phyloP scores from a whole-genome alignment of 2,888 invertebrate species.

The Phlogophora meticulosa region DNA sequence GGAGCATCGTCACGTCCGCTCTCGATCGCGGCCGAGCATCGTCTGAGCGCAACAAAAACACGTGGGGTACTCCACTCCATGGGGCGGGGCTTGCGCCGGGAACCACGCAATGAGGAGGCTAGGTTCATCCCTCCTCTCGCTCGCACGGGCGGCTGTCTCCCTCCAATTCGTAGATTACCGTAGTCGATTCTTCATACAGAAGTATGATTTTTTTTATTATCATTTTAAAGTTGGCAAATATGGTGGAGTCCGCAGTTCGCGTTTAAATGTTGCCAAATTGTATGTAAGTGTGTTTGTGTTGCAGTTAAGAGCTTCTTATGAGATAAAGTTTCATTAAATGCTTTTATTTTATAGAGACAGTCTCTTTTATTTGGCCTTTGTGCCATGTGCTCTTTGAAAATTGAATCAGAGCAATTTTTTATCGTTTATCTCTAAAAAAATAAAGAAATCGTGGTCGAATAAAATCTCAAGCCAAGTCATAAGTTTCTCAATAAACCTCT shows the following conservation, averaged over 20 bases:
- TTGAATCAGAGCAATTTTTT: background rate
- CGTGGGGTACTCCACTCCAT: conserved; percentile 73
- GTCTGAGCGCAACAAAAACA: conserved; percentile 85
- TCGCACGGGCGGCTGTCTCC: conserved; percentile 62
- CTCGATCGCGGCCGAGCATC: conserved; percentile 70
- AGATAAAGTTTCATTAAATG: conserved; percentile 59
- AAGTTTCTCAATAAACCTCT: too few relatives aligned
- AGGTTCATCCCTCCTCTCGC: conserved; percentile 48
- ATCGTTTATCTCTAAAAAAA: background rate
- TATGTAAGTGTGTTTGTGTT: conserved; percentile 68
- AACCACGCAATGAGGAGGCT: conserved; percentile 69
- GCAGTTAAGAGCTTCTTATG: conserved; percentile 59
- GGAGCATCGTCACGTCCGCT: conserved; percentile 71
- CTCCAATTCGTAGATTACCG: conserved; percentile 79
- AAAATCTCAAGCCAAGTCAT: background rate
- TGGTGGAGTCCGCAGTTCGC: conserved; percentile 67
- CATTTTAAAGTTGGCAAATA: conserved; percentile 80
- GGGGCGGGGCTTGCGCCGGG: conserved; percentile 73
- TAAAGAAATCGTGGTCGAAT: background rate
- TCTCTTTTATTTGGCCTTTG: conserved; percentile 26
- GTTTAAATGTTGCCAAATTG: conserved; percentile 77
- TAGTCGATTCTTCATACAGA: conserved; percentile 85
- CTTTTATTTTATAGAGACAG: conserved; percentile 37
- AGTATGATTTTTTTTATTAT: conserved; percentile 84
- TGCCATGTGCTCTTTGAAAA: background rate